These are phyloP conservation scores for Terrapene triunguis DNA, from an alignment of 2,113 vertebrate species.

Conservation along the genomic window DNA sequence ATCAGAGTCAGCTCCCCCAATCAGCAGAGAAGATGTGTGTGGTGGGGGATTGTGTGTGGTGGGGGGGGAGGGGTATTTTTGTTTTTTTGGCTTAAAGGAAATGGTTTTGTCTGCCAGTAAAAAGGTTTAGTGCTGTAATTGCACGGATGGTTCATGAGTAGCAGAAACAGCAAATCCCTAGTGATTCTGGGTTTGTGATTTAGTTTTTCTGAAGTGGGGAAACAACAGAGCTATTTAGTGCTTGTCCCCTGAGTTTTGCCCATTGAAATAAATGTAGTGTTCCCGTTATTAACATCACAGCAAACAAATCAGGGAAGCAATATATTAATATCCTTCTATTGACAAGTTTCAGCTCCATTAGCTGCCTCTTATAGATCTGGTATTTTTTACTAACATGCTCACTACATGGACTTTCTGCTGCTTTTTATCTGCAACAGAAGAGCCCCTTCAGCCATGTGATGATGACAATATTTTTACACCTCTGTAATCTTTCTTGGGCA, in stretches of 20 bases:
- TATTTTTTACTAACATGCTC: background rate
- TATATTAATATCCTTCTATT: background rate
- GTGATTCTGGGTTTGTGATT: background rate
- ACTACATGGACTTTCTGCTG: background rate
- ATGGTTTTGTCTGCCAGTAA: background rate
- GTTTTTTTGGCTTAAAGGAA: background rate
- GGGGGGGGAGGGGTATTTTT: background rate
- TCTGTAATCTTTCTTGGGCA: background rate
- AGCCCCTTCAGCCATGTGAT: background rate
- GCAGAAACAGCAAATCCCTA: background rate
- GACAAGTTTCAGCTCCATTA: background rate
- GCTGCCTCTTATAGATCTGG: background rate
- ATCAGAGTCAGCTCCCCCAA: background rate
- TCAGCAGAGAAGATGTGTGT: background rate
- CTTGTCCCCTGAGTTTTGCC: background rate
- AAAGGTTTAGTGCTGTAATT: background rate
- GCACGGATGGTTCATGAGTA: background rate
- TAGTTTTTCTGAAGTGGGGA: background rate
- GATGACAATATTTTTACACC: fast-evolving
- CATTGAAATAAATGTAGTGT: background rate
- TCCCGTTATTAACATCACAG: background rate
- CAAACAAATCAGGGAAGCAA: background rate
- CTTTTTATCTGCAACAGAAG: background rate
- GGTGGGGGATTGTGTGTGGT: background rate
- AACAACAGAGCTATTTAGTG: background rate